Base-by-base conservation (phyloP, 2,888 invertebrate genomes). In the Campoplex capitator region DNA sequence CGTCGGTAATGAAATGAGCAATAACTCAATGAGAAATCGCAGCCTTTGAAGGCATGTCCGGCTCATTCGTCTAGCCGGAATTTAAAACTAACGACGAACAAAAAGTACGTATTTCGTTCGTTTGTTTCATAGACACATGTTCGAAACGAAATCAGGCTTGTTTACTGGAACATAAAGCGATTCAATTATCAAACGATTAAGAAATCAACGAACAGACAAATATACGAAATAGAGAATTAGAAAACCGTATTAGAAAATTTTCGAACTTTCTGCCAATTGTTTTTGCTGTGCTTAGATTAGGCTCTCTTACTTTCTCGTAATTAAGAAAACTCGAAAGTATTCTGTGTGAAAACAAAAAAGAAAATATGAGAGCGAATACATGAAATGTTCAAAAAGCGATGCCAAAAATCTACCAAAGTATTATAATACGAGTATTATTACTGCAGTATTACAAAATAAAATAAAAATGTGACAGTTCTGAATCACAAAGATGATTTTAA, bases 41-140 rank as follows among this genome's bases (percentile, higher is more conserved):
- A 87, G 89, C 51, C 80, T 90, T 42, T 89, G 88, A 90, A 74
- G 51, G 58, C 71, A 76, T 18, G 67, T 80, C 86, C 80, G 86
- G 79, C 79, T 86, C 56, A 45, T 86, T 86, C 71, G 71, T 83
- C 65, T 73, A 75, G 83, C 83, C 80, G 83, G 86, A 67, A 83
- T 86, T 70, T 86, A 81, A 84, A 77, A 77, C 54, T 54, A 79
- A 84, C 56, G 76, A 88, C 71, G 79, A 73, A 32, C 42, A 18
- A 75, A 67, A 77, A 70, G 62, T 28, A 65, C 13, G 48, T 78
- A 42, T 68, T 77, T 75, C 38, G 58, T 70, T 83, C 32, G 65
- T 51, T 23, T 23, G 35, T 70, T 42, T 16, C 76, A 45, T 7
- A 48, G 65, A n/a, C 16, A 7, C 62, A 75, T 75, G 9, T 51